phyloP scores from a whole-genome alignment of 2,888 invertebrate genomes.

The Aproaerema taeniolella region DNA sequence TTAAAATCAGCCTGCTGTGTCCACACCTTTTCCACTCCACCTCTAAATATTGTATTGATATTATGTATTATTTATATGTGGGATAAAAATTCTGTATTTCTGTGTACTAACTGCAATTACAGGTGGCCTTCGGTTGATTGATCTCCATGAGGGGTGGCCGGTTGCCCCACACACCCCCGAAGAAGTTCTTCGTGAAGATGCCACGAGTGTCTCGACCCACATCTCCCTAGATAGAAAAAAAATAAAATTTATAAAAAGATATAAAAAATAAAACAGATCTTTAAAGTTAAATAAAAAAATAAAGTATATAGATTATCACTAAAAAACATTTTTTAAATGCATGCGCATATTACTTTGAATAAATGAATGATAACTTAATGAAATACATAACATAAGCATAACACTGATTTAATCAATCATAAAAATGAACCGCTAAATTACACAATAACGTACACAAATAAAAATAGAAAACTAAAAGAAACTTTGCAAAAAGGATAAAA shows the following conservation, averaged over 20 bases:
- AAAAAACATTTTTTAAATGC: background rate
- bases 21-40: no score
- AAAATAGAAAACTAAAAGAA: background rate
- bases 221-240: conserved; percentile 39
- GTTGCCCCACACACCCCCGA: conserved; percentile 80
- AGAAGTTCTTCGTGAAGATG: conserved; percentile 69
- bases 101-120: conserved; percentile 80
- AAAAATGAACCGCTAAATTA: no score
- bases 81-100: no score
- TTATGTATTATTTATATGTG: no score
- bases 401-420: no score
- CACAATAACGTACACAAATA: background rate
- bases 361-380: no score
- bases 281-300: background rate
- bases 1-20: no score
- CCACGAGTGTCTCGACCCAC: conserved; percentile 41
- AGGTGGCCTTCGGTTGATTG: conserved; percentile 68
- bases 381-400: no score
- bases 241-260: no score
- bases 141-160: conserved; percentile 78
- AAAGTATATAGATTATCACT: background rate
- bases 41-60: no score
- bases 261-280: no score
- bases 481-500: background rate
- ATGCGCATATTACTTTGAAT: no score